Evolutionary conservation across 2,797 vertebrate genomes (phyloP).

Genomic region (Typhlichthys subterraneus): DNA sequence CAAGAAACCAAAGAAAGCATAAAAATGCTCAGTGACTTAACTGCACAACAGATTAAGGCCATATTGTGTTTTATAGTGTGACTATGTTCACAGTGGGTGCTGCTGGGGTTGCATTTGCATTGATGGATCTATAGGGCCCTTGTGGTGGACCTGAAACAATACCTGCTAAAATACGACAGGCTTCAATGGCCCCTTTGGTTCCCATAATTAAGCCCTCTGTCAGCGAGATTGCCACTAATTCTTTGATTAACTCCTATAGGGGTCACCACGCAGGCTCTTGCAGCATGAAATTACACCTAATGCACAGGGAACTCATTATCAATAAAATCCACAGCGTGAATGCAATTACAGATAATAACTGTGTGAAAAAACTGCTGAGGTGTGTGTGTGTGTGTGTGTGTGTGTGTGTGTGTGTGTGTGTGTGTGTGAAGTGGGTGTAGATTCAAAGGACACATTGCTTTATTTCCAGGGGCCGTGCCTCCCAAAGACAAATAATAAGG

Average conservation of each 20-base stretch:
- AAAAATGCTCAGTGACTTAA: constrained; percentile 47
- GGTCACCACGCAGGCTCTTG: constrained; percentile 70
- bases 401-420: constrained; percentile 30
- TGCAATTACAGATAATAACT: constrained; percentile 81
- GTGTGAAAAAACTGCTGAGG: constrained; percentile 73
- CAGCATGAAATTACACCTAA: constrained; percentile 82
- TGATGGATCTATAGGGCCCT: constrained; percentile 64
- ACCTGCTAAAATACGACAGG: constrained; percentile 62
- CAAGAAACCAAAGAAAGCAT: constrained; percentile 37
- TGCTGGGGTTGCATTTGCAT: constrained; percentile 51
- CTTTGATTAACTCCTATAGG: constrained; percentile 76
- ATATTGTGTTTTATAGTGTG: constrained; percentile 63
- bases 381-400: constrained; percentile 37
- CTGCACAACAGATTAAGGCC: constrained; percentile 50
- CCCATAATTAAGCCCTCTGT: constrained; percentile 64
- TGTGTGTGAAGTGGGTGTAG: constrained; percentile 39
- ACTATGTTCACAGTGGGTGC: constrained; percentile 30
- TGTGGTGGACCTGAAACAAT: constrained; percentile 44
- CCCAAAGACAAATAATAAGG: constrained; percentile 73
- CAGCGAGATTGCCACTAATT: constrained; percentile 61
- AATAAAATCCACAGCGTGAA: constrained; percentile 83
- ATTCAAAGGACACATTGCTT: constrained; percentile 63
- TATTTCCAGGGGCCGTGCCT: constrained; percentile 67
- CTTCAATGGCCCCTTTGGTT: constrained; percentile 59
- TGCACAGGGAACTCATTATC: constrained; percentile 81